Evolutionary conservation across 2,797 vertebrate genomes (phyloP).

Genomic region (Florisuga fusca): DNA sequence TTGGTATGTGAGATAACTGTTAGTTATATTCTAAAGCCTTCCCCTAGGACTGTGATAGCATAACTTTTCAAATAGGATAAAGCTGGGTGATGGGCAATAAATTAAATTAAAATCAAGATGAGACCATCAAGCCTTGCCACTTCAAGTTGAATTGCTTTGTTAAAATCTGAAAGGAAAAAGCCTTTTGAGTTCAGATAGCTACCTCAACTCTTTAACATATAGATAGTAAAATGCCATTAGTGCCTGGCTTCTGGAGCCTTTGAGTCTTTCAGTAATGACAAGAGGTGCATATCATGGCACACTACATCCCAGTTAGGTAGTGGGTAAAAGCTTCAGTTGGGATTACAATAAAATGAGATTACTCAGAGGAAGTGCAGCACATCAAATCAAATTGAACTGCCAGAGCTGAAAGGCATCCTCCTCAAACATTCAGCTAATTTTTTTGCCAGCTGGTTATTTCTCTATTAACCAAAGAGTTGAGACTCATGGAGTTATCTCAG

Average conservation of each 20-base stretch:
- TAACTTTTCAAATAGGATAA: constrained; percentile 66
- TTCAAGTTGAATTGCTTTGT: constrained; percentile 73
- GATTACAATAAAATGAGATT: constrained; percentile 72
- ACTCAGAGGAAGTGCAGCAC: constrained; percentile 66
- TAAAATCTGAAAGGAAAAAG: constrained; percentile 66
- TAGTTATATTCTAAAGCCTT: constrained; percentile 65
- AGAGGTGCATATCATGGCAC: constrained; percentile 62
- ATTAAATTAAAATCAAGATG: constrained; percentile 73
- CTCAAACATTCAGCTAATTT: constrained; percentile 39
- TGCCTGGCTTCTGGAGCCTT: constrained; percentile 65
- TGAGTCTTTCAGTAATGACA: constrained; percentile 66
- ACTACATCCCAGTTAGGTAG: constrained; percentile 62
- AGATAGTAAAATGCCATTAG: constrained; percentile 73
- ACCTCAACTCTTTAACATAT: constrained; percentile 71
- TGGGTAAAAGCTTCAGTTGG: constrained; percentile 69
- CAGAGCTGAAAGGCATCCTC: constrained; percentile 61
- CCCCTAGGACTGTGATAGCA: constrained; percentile 27
- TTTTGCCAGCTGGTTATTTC: constrained; percentile 68
- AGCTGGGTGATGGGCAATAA: constrained; percentile 67
- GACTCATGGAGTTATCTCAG: background rate
- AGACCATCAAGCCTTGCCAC: constrained; percentile 61
- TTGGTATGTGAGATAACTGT: constrained; percentile 60
- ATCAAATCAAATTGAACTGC: constrained; percentile 67
- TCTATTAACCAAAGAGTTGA: constrained; percentile 58
- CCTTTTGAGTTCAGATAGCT: constrained; percentile 71